Evolutionary conservation across 2,113 vertebrate species (phyloP).

Genomic region (Nibea albiflora): DNA sequence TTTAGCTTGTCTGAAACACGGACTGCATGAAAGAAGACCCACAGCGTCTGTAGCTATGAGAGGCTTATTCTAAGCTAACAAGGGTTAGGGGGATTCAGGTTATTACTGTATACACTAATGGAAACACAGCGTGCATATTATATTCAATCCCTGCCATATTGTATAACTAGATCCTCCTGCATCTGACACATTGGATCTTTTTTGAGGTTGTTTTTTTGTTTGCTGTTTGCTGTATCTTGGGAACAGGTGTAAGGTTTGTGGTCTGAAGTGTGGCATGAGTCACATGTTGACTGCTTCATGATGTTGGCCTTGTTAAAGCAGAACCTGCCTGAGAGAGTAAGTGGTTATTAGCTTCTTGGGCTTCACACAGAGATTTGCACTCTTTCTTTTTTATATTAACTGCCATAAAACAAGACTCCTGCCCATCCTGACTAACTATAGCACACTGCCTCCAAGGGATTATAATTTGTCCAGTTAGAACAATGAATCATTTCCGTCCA

Average conservation of each 20-base stretch:
- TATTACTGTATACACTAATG: too few relatives aligned
- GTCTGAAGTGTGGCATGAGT: not conserved
- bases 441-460: conserved; percentile 6
- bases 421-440: conserved; percentile 9
- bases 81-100: too few relatives aligned
- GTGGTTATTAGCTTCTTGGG: not conserved
- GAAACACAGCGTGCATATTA: too few relatives aligned
- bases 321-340: not conserved
- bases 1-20: too few relatives aligned
- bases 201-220: too few relatives aligned
- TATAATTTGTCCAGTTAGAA: conserved; percentile 8
- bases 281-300: not conserved
- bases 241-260: not conserved
- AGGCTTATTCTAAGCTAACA: too few relatives aligned
- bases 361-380: not conserved
- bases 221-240: too few relatives aligned
- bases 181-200: too few relatives aligned
- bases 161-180: too few relatives aligned
- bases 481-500: not conserved
- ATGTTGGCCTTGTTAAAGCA: not conserved
- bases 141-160: too few relatives aligned
- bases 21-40: too few relatives aligned
- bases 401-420: conserved; percentile 6
- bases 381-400: not conserved
- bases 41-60: too few relatives aligned